phyloP scores from a whole-genome alignment of 1,140 invertebrate genomes.

The Panagrolaimus sp. region DNA sequence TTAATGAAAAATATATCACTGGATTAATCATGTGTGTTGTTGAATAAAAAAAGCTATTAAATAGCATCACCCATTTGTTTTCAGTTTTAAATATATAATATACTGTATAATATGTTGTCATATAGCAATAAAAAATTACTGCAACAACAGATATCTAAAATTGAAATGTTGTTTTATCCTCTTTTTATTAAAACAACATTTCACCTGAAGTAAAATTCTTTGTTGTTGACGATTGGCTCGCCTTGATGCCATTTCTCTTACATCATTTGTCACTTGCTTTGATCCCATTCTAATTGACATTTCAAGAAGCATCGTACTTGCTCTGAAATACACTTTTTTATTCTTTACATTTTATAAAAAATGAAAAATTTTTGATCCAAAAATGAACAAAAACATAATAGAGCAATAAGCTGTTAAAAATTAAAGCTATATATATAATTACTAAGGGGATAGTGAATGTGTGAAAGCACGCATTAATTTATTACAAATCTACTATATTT shows the following conservation, averaged over 20 bases:
- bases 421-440: slow-evolving; percentile 1
- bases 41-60: slow-evolving; percentile 57
- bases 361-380: neutral
- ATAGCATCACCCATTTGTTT: slow-evolving; percentile 55
- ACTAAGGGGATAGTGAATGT: neutral
- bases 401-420: slow-evolving; percentile 9
- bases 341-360: neutral
- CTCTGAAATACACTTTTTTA: slow-evolving; percentile 35
- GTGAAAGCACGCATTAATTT: neutral
- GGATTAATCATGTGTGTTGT: slow-evolving; percentile 58
- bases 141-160: slow-evolving; percentile 56
- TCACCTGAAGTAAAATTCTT: slow-evolving; percentile 52
- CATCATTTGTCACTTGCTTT: slow-evolving; percentile 45
- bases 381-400: neutral
- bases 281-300: slow-evolving; percentile 58
- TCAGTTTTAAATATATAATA: slow-evolving; percentile 51
- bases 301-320: slow-evolving; percentile 55
- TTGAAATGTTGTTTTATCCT: too few relatives aligned
- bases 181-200: too few relatives aligned
- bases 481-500: neutral
- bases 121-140: slow-evolving; percentile 56
- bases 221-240: slow-evolving; percentile 54
- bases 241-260: slow-evolving; percentile 49
- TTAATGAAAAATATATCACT: slow-evolving; percentile 49
- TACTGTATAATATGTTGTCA: slow-evolving; percentile 52